Conservation (phyloP, 2,888 invertebrate genomes). For the Folsomia candida region DNA sequence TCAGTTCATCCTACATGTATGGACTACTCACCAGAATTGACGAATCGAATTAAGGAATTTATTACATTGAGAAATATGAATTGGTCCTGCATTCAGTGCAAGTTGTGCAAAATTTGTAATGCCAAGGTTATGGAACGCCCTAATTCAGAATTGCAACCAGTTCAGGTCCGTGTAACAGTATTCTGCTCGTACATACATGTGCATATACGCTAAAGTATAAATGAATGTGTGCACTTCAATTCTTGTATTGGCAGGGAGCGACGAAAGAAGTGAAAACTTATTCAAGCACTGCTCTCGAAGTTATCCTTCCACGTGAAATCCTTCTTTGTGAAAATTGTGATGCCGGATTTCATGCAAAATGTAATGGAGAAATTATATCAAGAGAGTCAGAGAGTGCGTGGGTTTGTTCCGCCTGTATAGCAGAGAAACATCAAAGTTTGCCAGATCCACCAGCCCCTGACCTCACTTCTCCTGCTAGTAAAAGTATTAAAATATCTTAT, state of each 20-base stretch:
- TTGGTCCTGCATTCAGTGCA: slow-evolving; percentile 89
- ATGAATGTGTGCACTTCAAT: too few relatives aligned
- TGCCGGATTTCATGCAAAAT: slow-evolving; percentile 35
- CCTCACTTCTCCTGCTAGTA: too few relatives aligned
- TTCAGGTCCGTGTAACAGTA: not conserved
- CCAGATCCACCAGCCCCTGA: too few relatives aligned
- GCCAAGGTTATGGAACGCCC: slow-evolving; percentile 55
- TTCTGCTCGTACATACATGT: too few relatives aligned
- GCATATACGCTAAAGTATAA: too few relatives aligned
- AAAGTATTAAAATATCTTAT: too few relatives aligned
- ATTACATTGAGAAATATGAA: slow-evolving; percentile 49
- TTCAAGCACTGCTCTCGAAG: too few relatives aligned
- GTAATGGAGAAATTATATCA: slow-evolving; percentile 17
- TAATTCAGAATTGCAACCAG: not conserved
- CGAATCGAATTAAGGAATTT: slow-evolving; percentile 52
- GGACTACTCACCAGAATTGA: slow-evolving; percentile 56
- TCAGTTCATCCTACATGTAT: slow-evolving; percentile 59
- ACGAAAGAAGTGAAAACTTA: too few relatives aligned
- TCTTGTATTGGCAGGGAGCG: too few relatives aligned
- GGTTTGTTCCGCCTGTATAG: slow-evolving; percentile 25
- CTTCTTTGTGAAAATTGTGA: slow-evolving; percentile 34
- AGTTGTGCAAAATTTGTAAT: slow-evolving; percentile 77
- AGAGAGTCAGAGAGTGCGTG: slow-evolving; percentile 14
- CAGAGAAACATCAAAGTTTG: not conserved
- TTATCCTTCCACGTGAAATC: slow-evolving; percentile 21